A percentile compares a stretch with the other conserved stretches of the same genome.
phyloP scores from a whole-genome alignment of 2,888 invertebrate genomes.

The Mesoligia furuncula region DNA sequence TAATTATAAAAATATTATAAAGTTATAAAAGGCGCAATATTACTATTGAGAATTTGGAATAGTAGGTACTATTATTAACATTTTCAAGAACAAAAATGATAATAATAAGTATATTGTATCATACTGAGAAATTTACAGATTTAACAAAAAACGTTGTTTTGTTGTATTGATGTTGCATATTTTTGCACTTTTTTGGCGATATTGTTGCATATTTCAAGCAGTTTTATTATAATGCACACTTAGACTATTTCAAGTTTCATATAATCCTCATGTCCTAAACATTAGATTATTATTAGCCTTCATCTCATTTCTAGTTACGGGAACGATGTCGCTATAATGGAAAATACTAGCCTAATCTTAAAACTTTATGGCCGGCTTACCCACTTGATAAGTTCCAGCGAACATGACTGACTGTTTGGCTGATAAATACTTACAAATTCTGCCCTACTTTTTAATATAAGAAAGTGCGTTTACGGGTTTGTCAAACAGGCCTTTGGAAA shows the following conservation, averaged over 20 bases:
- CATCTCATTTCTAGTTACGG: conserved; percentile 3
- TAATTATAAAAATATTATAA: not conserved
- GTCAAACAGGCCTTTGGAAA: not conserved
- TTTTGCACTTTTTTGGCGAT: not conserved
- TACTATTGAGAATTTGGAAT: not conserved
- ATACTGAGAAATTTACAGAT: not conserved
- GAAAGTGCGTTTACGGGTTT: not conserved
- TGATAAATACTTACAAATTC: not conserved
- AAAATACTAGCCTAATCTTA: not conserved
- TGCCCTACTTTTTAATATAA: not conserved
- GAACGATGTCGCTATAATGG: not conserved
- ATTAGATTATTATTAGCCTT: not conserved
- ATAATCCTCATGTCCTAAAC: not conserved
- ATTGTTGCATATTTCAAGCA: not conserved
- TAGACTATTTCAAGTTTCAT: not conserved
- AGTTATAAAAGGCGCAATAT: not conserved
- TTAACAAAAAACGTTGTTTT: not conserved
- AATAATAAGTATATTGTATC: not conserved
- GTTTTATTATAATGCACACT: not conserved
- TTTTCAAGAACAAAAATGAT: not conserved
- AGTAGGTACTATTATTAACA: not conserved
- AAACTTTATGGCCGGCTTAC: not conserved
- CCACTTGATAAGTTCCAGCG: not conserved
- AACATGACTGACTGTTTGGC: not conserved
- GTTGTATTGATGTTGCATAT: not conserved